These are phyloP conservation scores for Coreoperca whiteheadi DNA, from an alignment of 2,113 vertebrate genomes.

Conservation along the genomic window DNA sequence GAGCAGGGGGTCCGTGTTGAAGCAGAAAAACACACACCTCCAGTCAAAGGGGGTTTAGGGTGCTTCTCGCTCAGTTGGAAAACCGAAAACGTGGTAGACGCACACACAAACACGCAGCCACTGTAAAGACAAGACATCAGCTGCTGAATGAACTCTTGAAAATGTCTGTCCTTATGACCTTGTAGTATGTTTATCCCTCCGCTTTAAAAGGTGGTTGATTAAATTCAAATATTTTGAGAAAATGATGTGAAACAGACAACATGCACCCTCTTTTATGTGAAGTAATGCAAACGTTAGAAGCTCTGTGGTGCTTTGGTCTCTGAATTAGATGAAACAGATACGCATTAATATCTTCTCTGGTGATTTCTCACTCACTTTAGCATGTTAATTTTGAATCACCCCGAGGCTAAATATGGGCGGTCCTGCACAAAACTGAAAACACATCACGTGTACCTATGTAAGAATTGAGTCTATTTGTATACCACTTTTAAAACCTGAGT, in stretches of 20 bases:
- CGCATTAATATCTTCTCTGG: conserved; percentile 57
- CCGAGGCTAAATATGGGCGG: conserved; percentile 27
- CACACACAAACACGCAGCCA: background rate
- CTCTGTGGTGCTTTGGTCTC: conserved; percentile 45
- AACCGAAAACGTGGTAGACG: background rate
- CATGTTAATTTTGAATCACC: conserved; percentile 54
- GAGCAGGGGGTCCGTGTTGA: conserved; percentile 27
- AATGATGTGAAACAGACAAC: conserved; percentile 7
- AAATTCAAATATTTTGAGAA: conserved; percentile 18
- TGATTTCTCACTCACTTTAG: conserved; percentile 60
- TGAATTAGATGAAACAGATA: conserved; percentile 67
- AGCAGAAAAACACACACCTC: conserved; percentile 17
- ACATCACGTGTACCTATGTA: conserved; percentile 18
- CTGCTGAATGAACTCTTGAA: background rate
- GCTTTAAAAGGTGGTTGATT: conserved; percentile 38
- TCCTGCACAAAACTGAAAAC: conserved; percentile 44
- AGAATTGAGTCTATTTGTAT: conserved; percentile 34
- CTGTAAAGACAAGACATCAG: conserved; percentile 11
- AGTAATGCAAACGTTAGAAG: conserved; percentile 24
- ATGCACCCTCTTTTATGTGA: conserved; percentile 47
- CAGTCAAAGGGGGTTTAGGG: background rate
- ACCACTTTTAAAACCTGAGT: conserved; percentile 19
- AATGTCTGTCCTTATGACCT: conserved; percentile 34
- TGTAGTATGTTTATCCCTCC: conserved; percentile 2
- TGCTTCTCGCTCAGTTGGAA: background rate